A percentile compares a stretch with the other conserved stretches of the same genome.
Evolutionary conservation across 2,113 vertebrate genomes (phyloP).

Genomic region (Verasper variegatus): DNA sequence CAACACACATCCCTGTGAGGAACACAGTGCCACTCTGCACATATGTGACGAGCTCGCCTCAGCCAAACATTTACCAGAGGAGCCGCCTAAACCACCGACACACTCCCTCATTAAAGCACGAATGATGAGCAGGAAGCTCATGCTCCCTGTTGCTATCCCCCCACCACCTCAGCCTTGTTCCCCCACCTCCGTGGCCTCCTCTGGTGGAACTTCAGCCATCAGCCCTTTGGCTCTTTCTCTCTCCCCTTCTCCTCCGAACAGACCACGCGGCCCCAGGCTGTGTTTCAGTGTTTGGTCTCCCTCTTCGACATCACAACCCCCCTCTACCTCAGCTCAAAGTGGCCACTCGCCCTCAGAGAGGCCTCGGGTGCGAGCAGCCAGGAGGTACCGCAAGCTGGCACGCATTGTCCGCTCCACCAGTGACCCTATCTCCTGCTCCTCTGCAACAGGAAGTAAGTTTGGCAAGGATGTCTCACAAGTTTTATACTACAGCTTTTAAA

Average conservation of each 20-base stretch:
- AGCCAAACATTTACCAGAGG: constrained; percentile 76
- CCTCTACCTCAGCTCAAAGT: constrained; percentile 73
- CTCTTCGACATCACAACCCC: constrained; percentile 69
- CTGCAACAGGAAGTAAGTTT: constrained; percentile 84
- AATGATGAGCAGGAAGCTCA: constrained; percentile 76
- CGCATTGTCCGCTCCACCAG: constrained; percentile 92
- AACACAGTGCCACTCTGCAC: constrained; percentile 66
- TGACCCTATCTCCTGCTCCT: constrained; percentile 88
- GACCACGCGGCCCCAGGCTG: constrained; percentile 80
- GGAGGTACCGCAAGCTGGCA: constrained; percentile 74
- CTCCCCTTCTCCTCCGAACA: constrained; percentile 72
- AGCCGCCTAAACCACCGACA: constrained; percentile 62
- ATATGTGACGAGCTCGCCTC: constrained; percentile 77
- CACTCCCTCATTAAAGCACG: constrained; percentile 76
- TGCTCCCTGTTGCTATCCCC: constrained; percentile 68
- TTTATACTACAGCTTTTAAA: background rate
- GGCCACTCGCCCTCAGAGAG: constrained; percentile 58
- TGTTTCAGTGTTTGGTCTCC: constrained; percentile 86
- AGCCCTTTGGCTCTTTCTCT: constrained; percentile 70
- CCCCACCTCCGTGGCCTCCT: constrained; percentile 75
- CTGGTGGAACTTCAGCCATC: constrained; percentile 70
- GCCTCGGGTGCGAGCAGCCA: constrained; percentile 59
- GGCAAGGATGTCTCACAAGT: background rate
- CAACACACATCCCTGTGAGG: constrained; percentile 64
- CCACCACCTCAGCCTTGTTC: constrained; percentile 78